A percentile compares a stretch with the other conserved stretches of the same genome.
Conservation (phyloP, 2,113 vertebrate genomes). For the Corynorhinus townsendii region DNA sequence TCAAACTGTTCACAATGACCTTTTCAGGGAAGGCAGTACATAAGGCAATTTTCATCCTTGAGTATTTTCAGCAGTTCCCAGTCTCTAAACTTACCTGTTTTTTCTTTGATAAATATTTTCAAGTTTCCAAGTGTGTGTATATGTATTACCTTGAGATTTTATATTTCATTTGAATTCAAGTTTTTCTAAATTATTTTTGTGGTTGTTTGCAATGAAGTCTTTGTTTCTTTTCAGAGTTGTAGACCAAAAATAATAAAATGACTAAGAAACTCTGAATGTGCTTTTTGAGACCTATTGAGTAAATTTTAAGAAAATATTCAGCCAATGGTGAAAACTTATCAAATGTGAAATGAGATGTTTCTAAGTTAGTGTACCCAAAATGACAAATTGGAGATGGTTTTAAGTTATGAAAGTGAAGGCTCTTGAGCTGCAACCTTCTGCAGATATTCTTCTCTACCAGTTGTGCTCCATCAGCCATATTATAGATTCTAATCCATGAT, state of each 20-base stretch:
- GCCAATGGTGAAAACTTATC: not conserved
- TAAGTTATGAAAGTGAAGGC: not conserved
- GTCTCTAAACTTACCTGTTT: not conserved
- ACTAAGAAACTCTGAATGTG: not conserved
- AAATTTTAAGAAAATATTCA: constrained; percentile 37
- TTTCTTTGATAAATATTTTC: not conserved
- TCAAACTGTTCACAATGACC: not conserved
- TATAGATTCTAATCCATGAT: not conserved
- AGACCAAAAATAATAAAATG: constrained; percentile 32
- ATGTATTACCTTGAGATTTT: constrained; percentile 1
- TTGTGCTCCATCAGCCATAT: not conserved
- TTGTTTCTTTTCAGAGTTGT: constrained; percentile 3
- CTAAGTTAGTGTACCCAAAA: not conserved
- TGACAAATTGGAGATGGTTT: constrained; percentile 28
- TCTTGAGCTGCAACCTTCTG: not conserved
- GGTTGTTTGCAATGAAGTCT: constrained; percentile 8
- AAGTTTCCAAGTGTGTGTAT: not conserved
- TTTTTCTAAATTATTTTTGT: constrained; percentile 35
- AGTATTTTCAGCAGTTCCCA: not conserved
- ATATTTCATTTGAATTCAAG: constrained; percentile 18
- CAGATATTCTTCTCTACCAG: constrained; percentile 8
- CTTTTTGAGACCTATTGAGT: constrained; percentile 34
- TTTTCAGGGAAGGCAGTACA: not conserved
- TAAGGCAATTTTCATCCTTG: not conserved
- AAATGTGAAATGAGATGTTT: constrained; percentile 43